Conservation (phyloP, 2,888 invertebrate species). For the Melanostoma scalare region DNA sequence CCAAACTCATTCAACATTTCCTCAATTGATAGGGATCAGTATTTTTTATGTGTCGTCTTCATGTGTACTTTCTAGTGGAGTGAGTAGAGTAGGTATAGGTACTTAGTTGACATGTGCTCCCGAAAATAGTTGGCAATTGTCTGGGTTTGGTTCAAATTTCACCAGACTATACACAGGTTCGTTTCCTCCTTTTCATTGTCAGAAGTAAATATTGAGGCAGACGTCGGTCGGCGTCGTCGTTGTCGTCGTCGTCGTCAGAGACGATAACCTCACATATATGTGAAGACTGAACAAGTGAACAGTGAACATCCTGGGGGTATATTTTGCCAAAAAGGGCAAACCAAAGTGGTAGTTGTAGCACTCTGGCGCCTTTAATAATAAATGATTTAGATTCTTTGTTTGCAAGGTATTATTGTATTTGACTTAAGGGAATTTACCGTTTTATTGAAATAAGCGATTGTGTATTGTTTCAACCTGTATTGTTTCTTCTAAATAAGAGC, state of each 20-base stretch:
- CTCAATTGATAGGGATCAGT: slow-evolving; percentile 21
- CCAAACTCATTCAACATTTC: slow-evolving; percentile 19
- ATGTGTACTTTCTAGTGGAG: too few relatives aligned
- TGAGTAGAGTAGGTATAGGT: slow-evolving; percentile 7
- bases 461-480: slow-evolving; percentile 41
- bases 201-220: slow-evolving; percentile 55
- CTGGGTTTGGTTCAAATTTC: slow-evolving; percentile 41
- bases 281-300: background rate
- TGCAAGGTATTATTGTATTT: slow-evolving; percentile 55
- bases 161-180: slow-evolving; percentile 40
- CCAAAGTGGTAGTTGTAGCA: slow-evolving; percentile 58
- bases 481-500: background rate
- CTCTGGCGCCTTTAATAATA: slow-evolving; percentile 68
- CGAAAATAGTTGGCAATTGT: slow-evolving; percentile 64
- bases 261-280: slow-evolving; percentile 50
- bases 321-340: slow-evolving; percentile 45
- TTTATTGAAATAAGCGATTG: slow-evolving; percentile 68
- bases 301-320: slow-evolving; percentile 56
- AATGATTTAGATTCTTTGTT: slow-evolving; percentile 67
- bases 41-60: slow-evolving; percentile 33
- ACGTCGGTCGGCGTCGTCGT: background rate
- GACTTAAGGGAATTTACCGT: slow-evolving; percentile 59
- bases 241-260: background rate
- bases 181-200: slow-evolving; percentile 38
- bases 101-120: slow-evolving; percentile 52